Evolutionary conservation across 2,888 invertebrate species (phyloP), one percentile per base, ranked within the genome.

Genomic region (Tuberolachnus salignus): DNA sequence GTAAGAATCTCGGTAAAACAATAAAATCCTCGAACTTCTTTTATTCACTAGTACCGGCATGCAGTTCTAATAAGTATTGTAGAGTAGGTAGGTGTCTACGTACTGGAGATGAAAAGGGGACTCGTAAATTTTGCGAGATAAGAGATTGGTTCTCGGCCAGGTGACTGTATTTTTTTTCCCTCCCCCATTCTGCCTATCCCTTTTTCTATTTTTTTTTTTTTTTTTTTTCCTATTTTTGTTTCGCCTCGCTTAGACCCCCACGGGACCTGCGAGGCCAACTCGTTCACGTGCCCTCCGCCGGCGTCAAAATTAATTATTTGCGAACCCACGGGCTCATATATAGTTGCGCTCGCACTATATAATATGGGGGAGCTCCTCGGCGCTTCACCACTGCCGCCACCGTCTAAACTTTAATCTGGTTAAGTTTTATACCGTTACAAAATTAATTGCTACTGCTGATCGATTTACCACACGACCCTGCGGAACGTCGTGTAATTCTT

Each of bases 301-400:
- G 57, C 75, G 75, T 73, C 73, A 64, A 75, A 75, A 67, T 75
- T 75, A 75, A 75, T 75, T 75, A 75, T 75, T 75, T 75, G 64
- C 64, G 64, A 74, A 66, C 74, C 74, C 75, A 64, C 44, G 14
- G 26, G n/a, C n/a, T n/a, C n/a, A n/a, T n/a, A n/a, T n/a, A n/a
- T n/a, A n/a, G n/a, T n/a, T n/a, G 14, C 51, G 0, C 64, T 4
- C 26, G 10, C 34, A 34, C 34, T 6, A 6, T 34, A 34, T 34
- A 34, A 34, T 34, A 34, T 34, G 34, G 34, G 34, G 6, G 34
- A 34, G 34, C 6, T 34, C 34, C 34, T 34, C 34, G 34, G 34
- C n/a, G n/a, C 34, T 34, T 34, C 34, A 6, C 34, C 34, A 6
- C 34, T 34, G 34, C 34, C 34, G 34, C 6, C n/a, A 46, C 46